These are phyloP conservation scores for Himantopus leucocephalus DNA, from an alignment of 2,113 vertebrate genomes.

Conservation along the genomic window DNA sequence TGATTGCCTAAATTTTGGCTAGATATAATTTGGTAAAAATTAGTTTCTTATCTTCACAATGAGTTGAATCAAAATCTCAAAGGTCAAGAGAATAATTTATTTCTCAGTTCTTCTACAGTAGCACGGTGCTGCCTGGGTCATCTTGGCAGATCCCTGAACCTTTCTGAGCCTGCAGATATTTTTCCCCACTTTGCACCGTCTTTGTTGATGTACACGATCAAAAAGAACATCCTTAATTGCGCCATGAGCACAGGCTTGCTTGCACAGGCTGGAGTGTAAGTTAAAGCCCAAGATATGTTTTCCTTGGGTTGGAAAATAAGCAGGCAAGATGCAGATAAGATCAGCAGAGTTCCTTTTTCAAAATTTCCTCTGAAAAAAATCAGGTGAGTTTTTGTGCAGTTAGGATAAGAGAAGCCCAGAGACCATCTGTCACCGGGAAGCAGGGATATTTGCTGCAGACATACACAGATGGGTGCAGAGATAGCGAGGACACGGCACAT, in stretches of 20 bases:
- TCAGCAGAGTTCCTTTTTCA: not conserved
- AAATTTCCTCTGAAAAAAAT: not conserved
- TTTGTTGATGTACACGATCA: not conserved
- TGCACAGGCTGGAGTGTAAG: not conserved
- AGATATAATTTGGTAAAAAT: not conserved
- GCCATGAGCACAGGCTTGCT: not conserved
- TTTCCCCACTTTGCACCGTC: not conserved
- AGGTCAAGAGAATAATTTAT: not conserved
- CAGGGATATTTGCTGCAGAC: not conserved
- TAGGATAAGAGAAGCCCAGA: not conserved
- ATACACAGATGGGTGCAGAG: not conserved
- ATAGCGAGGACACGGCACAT: fast-evolving
- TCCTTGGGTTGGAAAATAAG: not conserved
- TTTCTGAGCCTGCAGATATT: not conserved
- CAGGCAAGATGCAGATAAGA: not conserved
- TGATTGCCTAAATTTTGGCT: not conserved
- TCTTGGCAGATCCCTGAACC: not conserved
- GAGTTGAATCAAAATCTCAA: not conserved
- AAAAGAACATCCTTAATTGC: not conserved
- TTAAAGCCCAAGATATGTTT: not conserved
- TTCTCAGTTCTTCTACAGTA: not conserved
- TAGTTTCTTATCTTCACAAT: not conserved
- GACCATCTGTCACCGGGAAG: not conserved
- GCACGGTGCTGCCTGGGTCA: not conserved
- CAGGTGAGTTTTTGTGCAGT: not conserved